Evolutionary conservation across 2,888 invertebrate genomes (phyloP), one percentile per base, ranked within the genome.

Genomic region (Drosophila melanocephala): DNA sequence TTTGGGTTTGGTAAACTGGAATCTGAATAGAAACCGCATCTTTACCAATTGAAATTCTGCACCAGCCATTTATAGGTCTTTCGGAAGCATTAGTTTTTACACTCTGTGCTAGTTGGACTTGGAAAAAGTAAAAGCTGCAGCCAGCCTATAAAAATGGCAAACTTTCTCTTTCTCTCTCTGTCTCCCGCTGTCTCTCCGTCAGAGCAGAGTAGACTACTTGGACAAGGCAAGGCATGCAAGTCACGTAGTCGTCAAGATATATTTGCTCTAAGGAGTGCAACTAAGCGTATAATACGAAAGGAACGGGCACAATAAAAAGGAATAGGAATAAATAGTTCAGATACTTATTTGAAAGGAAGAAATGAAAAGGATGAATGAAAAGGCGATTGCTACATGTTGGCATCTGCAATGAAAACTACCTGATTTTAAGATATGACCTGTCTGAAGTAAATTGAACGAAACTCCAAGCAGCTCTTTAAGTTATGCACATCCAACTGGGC

Each of bases 161-260:
- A 7, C 22, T 16, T 47, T 47, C 14, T 4, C 14, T 14, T 14
- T 22, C 22, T 22, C 22, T 44, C 12, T 14, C 47, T 3, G 12
- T 44, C 12, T 14, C 14, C 10, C n/a, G 12, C 42, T 42, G 12
- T n/a, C 5, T n/a, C 3, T 12, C 50, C 35, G 26, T 16, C 16
- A 37, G 33, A 30, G 58, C 30, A 35, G 19, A 16, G 19, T 6
- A 16, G 39, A 33, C 64, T 47, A 30, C 30, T 50, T 55, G 47
- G n/a, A 51, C 14, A 51, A 35, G 50, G 37, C 30, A 47, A 44
- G 35, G 44, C 30, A 53, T 53, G 67, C 55, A 9, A 56, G 68
- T 69, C 57, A 70, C 71, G 58, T 42, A 57, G 4, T 30, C 12
- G 50, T 33, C 59, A 32, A 35, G 10, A 30, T 39, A 51, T 39